Base-by-base conservation (phyloP, 2,113 vertebrate species). In the Phylloscopus trochilus region DNA sequence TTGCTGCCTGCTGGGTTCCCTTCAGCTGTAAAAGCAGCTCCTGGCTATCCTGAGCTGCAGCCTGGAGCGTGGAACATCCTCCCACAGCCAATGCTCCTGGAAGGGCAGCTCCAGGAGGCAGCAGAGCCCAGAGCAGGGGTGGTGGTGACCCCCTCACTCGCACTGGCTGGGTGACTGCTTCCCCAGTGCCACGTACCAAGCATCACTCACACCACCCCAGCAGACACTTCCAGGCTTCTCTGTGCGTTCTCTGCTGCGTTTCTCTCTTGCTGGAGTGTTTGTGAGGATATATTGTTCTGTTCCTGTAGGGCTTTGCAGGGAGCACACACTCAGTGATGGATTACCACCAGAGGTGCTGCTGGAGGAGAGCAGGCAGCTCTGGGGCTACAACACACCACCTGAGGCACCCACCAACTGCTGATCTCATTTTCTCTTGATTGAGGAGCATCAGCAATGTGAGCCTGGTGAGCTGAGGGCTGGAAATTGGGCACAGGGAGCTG, bases 381-480 rank as follows among this genome's bases (percentile, higher is more conserved):
- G 87, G 62, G 77, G 83, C 89, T 66, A 46, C 81, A 10, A 13
- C 53, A 47, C 33, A 43, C 26, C 85, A 21, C 1, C 5, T 39
- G 90, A 70, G 91, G 81, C 89, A 81, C 68, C 85, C 86, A 72
- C 89, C 66, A 28, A 76, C 31, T 26, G 83, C 92, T 94, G 81
- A 95, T 9, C 53, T 95, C 41, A 87, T 94, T 89, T 75, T 22
- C 58, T 75, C 31, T 75, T 31, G 2, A n/a, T 5, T 74, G 77
- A 96, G 83, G 73, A 75, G 53, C 77, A 63, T 14, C 80, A 92
- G 83, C 73, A 86, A 5, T 5, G 56, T 23, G 22, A 83, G 53
- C 21, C 62, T 87, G 91, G 87, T 68, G 35, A 93, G 81, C 87
- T 56, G 87, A 84, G 53, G 52, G 69, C 46, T 60, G 69, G 35